Evolutionary conservation across 92 coral and sea anemone genomes (phyloP), one percentile per base, ranked within the genome.

Genomic region (Epizoanthus illoricatus): DNA sequence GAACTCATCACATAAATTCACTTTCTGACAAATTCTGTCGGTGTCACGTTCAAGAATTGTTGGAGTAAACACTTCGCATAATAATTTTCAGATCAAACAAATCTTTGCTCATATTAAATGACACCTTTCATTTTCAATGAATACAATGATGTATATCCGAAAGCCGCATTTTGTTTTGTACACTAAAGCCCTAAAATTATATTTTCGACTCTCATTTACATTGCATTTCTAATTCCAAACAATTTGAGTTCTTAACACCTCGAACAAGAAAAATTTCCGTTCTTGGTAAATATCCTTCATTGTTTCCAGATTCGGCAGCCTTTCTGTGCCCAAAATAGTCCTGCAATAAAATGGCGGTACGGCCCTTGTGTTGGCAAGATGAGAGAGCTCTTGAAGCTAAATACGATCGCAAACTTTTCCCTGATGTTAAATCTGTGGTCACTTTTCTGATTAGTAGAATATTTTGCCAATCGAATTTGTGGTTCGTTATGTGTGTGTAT

Each of bases 261-360:
- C 19, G 57, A 76, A 76, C 70, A 61, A 20, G 41, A 76, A 76
- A 68, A 76, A 61, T 41, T 76, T 76, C 81, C 47, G 69, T 61
- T 19, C 58, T 63, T 57, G n/a, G 59, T 76, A 40, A 76, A 36
- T 28, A 65, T 28, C 41, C 33, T 23, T 42, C 17, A 20, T 62
- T 61, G 69, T 76, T 60, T 76, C 81, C 28, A 68, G 70, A 28
- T n/a, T 40, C 20, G 58, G 81, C 33, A 39, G 70, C 81, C 43
- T 60, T 76, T 65, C 80, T 43, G 47, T 61, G 58, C 69, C 81
- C 69, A 60, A 16, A 59, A 60, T 59, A 39, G 81, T 9, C 68
- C 24, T 19, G 3, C 13, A 39, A 59, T 36, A 60, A 75, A 75
- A 39, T 17, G 19, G 43, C 56, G 20, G 24, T 40, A 39, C 62